Percentiles rank a stretch among this genome's conserved stretches.
Evolutionary conservation across 2,113 vertebrate genomes (phyloP).

Genomic region (Microcebus tavaratra): DNA sequence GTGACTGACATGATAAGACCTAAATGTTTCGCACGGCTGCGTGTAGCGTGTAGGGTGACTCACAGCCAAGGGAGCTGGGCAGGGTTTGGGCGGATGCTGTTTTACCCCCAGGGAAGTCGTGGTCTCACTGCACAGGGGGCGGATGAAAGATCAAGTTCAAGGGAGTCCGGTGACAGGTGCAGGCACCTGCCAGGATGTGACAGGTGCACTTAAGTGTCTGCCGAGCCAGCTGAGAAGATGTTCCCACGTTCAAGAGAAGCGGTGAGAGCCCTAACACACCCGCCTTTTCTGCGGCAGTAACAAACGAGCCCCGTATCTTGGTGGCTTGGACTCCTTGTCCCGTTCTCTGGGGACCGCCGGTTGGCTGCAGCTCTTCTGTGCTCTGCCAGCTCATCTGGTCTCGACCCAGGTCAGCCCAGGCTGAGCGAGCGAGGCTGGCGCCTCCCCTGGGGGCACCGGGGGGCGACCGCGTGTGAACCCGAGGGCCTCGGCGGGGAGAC

Average conservation of each 20-base stretch:
- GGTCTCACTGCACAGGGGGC: rapidly evolving
- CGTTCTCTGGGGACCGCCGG: rapidly evolving
- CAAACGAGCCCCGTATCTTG: background rate
- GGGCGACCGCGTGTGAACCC: background rate
- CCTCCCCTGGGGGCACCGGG: background rate
- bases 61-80: background rate
- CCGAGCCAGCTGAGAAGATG: background rate
- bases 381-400: background rate
- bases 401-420: background rate
- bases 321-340: background rate
- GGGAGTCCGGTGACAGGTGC: rapidly evolving
- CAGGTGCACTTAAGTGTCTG: rapidly evolving
- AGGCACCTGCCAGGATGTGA: rapidly evolving
- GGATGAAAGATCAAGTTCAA: background rate
- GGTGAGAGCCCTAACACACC: rapidly evolving
- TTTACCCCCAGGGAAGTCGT: background rate
- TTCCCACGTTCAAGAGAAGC: background rate
- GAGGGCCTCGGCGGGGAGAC: background rate
- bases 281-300: rapidly evolving
- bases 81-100: rapidly evolving
- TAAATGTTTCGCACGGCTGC: rapidly evolving
- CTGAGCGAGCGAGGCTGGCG: rapidly evolving
- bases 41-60: too few relatives aligned
- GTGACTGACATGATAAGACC: background rate
- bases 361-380: background rate